Evolutionary conservation across 2,888 invertebrate genomes (phyloP), one percentile per base, ranked within the genome.

Genomic region (Lottia gigantea): DNA sequence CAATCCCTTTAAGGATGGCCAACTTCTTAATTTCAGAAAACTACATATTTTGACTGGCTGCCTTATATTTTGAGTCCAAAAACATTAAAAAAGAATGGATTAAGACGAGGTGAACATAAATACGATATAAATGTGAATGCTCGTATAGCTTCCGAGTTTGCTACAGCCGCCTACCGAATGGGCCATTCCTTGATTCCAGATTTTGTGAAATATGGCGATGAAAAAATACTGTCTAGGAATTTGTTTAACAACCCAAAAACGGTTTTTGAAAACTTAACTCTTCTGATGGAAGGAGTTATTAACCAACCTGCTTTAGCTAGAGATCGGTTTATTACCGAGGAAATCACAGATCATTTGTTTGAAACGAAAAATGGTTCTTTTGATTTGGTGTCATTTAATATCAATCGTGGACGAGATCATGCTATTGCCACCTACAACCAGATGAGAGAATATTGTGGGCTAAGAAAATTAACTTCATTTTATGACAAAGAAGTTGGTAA

Each of bases 371-470:
- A 19, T 0, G 55, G 55, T 11, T 55, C 55, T 8, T 55, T 55
- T 55, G 55, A 55, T 55, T 55, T 55, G 55, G 55, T 12, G n/a
- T 7, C 55, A 8, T 55, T 55, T 55, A 55, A 55, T 55, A 55
- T 55, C 1, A n/a, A 55, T n/a, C 55, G 55, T 19, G 55, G 55
- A 19, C 55, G 55, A 55, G 55, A 55, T 55, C 55, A 55, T 55
- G 55, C 19, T 11, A 8, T 55, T 4, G 19, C 55, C 8, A 11
- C 55, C 23, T 55, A 55, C 55, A 55, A 55, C 12, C n/a, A n/a
- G 55, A 19, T 55, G n/a, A 55, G 55, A 55, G 23, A 19, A 19
- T 55, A 19, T 23, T 55, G 55, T 40, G 40, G 40, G 40, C 40
- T 40, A 40, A 3, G 40, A 40, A 40, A 40, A 40, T 6, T 40